Conservation (phyloP, 2,797 vertebrate genomes). For the Telmatherina bonti region DNA sequence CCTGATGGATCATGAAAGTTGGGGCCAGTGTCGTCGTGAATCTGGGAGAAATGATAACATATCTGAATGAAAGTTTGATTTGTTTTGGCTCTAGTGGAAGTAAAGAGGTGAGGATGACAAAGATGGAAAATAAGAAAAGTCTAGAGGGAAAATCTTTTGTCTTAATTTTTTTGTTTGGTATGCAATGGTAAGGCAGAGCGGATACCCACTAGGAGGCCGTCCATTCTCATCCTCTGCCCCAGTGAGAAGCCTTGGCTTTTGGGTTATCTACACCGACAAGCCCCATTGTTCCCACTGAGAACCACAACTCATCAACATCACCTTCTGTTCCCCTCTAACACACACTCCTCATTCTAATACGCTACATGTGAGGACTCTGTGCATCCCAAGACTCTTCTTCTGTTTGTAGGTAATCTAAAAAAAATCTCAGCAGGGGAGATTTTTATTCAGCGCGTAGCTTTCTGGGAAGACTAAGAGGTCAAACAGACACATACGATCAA, state of each 20-base stretch:
- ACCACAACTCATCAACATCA: constrained; percentile 49
- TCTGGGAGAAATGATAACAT: too few relatives aligned
- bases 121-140: constrained; percentile 11
- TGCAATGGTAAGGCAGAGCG: constrained; percentile 18
- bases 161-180: constrained; percentile 10
- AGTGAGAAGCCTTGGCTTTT: constrained; percentile 46
- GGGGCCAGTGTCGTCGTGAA: too few relatives aligned
- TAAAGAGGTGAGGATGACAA: constrained; percentile 3
- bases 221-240: constrained; percentile 64
- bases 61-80: neutral
- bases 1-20: too few relatives aligned
- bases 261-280: constrained; percentile 76
- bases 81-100: neutral
- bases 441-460: too few relatives aligned
- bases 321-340: neutral
- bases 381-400: neutral
- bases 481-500: too few relatives aligned
- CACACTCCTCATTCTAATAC: constrained; percentile 15
- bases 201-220: constrained; percentile 64
- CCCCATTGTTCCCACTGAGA: constrained; percentile 69
- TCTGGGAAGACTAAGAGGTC: neutral
- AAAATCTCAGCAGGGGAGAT: neutral
- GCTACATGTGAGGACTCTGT: constrained; percentile 32
- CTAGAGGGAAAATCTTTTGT: constrained; percentile 14
- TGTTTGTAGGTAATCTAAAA: neutral